phyloP scores from a whole-genome alignment of 2,797 vertebrate genomes.

The Muscicapa comitata region DNA sequence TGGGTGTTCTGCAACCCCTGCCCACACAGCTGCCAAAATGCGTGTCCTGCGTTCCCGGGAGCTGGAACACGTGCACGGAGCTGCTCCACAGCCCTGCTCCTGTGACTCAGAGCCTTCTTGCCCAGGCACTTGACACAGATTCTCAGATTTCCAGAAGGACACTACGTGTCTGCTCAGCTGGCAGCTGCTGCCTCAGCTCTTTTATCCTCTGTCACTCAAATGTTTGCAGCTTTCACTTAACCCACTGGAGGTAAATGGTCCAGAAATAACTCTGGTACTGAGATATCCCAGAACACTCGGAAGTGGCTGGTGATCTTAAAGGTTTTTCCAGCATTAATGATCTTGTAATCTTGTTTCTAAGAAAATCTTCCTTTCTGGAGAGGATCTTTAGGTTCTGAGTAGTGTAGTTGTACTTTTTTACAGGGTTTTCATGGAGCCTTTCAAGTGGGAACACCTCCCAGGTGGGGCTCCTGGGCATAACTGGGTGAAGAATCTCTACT shows the following conservation, averaged over 20 bases:
- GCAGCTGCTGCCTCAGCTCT: neutral
- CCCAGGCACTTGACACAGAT: neutral
- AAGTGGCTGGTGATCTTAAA: neutral
- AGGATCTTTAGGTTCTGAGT: neutral
- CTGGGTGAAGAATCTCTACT: neutral
- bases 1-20: neutral
- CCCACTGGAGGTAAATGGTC: neutral
- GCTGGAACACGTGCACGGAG: neutral
- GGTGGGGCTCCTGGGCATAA: neutral
- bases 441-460: neutral
- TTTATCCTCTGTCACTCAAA: rapidly evolving
- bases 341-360: neutral
- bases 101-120: neutral
- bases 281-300: neutral
- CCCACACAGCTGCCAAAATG: neutral
- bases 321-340: neutral
- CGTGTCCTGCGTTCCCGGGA: rapidly evolving
- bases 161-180: neutral
- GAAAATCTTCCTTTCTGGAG: neutral
- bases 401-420: neutral
- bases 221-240: neutral
- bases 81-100: neutral
- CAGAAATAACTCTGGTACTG: neutral
- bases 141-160: neutral
- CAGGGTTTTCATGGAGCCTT: neutral